Evolutionary conservation across 2,888 invertebrate genomes (phyloP).

Genomic region (Schrankia costaestrigalis): DNA sequence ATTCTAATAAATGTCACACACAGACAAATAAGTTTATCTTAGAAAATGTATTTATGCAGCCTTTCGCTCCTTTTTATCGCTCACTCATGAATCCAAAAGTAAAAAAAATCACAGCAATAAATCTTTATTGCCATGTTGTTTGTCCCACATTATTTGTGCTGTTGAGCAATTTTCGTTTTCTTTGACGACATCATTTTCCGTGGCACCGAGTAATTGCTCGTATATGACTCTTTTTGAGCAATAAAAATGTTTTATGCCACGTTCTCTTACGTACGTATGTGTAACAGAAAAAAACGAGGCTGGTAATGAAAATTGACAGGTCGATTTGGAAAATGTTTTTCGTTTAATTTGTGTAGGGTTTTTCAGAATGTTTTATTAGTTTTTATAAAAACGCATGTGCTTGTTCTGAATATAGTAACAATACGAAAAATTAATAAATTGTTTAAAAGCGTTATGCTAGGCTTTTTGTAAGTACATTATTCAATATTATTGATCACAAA

Average conservation of each 20-base stretch:
- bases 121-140: slow-evolving; percentile 76
- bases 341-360: slow-evolving; percentile 12
- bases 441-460: too few species aligned
- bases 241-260: slow-evolving; percentile 37
- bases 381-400: slow-evolving; percentile 31
- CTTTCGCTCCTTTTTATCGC: slow-evolving; percentile 17
- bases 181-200: slow-evolving; percentile 66
- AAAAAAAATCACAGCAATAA: slow-evolving; percentile 73
- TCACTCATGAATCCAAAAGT: slow-evolving; percentile 31
- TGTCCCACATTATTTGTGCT: slow-evolving; percentile 70
- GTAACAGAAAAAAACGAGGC: slow-evolving; percentile 18
- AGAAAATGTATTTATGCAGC: too few species aligned
- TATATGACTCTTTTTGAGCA: slow-evolving; percentile 38
- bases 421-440: too few species aligned
- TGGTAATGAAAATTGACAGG: slow-evolving; percentile 32
- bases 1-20: too few species aligned
- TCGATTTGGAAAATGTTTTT: slow-evolving; percentile 19
- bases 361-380: slow-evolving; percentile 7
- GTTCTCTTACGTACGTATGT: slow-evolving; percentile 22
- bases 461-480: too few species aligned
- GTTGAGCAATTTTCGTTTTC: slow-evolving; percentile 63
- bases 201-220: slow-evolving; percentile 53
- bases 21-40: too few species aligned
- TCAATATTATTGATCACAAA: too few species aligned
- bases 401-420: too few species aligned